Percentiles rank a stretch among this genome's conserved stretches.
Evolutionary conservation across 2,113 vertebrate genomes (phyloP).

Genomic region (Callocephalon fimbriatum): DNA sequence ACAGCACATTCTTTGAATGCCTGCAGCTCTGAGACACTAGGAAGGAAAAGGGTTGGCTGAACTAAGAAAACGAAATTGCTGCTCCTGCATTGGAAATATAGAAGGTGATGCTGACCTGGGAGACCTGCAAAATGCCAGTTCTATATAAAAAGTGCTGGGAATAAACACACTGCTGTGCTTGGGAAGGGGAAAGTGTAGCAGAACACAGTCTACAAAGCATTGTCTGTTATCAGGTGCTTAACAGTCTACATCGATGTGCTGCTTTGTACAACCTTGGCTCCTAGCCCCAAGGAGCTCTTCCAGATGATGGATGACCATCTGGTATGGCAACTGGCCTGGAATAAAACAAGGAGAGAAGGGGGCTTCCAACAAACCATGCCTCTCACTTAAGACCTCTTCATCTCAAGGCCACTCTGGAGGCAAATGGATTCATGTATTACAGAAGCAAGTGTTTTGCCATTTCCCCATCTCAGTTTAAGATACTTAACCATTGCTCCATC

Average conservation of each 20-base stretch:
- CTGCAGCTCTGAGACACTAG: not conserved
- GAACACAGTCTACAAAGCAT: not conserved
- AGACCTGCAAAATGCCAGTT: not conserved
- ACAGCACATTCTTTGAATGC: slow-evolving; percentile 18
- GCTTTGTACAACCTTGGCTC: not conserved
- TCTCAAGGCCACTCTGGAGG: not conserved
- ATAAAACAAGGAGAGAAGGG: not conserved
- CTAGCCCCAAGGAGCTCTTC: not conserved
- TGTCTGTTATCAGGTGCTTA: not conserved
- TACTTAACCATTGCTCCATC: not conserved
- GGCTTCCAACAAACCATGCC: not conserved
- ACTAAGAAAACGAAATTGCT: not conserved
- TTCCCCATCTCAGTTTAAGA: not conserved
- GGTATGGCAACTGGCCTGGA: not conserved
- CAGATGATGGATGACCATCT: not conserved
- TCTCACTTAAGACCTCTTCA: not conserved
- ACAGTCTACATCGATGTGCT: not conserved
- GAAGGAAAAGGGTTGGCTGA: not conserved
- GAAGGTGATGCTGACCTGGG: not conserved
- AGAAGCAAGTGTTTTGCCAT: not conserved
- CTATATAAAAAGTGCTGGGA: not conserved
- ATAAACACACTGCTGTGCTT: not conserved
- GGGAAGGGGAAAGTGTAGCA: not conserved
- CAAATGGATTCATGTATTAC: not conserved
- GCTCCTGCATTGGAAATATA: not conserved